These are phyloP conservation scores for Cheilosia scutellata DNA, from an alignment of 2,888 invertebrate species.

Conservation along the genomic window DNA sequence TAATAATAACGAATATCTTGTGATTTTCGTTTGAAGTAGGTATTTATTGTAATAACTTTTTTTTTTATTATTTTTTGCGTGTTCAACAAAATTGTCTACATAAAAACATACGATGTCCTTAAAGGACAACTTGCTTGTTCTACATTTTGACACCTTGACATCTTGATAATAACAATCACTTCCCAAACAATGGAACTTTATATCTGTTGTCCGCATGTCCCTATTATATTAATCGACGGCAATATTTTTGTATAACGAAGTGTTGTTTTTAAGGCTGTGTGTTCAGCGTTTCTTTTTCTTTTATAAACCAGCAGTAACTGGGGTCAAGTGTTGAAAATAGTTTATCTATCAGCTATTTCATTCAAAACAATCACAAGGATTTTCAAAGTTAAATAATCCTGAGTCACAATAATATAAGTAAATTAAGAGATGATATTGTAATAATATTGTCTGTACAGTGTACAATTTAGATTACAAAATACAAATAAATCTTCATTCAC, in stretches of 20 bases:
- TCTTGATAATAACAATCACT: conserved; percentile 53
- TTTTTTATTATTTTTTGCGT: neutral
- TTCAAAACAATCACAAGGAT: neutral
- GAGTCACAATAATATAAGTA: neutral
- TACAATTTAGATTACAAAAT: neutral
- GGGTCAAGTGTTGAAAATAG: conserved; percentile 13
- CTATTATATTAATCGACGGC: conserved; percentile 18
- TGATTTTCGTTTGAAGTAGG: too few relatives aligned
- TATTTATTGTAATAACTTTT: too few relatives aligned
- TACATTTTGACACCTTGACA: conserved; percentile 37
- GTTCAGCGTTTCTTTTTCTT: conserved; percentile 2
- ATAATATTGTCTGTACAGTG: neutral
- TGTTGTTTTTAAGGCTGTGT: conserved; percentile 32
- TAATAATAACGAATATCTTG: too few relatives aligned
- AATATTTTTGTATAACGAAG: conserved; percentile 42
- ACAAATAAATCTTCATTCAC: conserved; percentile 2
- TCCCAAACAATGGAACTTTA: conserved; percentile 9
- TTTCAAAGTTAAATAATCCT: neutral
- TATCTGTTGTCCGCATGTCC: conserved; percentile 1
- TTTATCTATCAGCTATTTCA: neutral
- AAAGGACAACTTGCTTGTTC: conserved; percentile 35
- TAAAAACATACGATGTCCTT: conserved; percentile 7
- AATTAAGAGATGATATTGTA: neutral
- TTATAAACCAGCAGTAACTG: conserved; percentile 25
- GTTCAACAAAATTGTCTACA: neutral